Percentiles rank a stretch among this genome's conserved stretches.
phyloP scores from a whole-genome alignment of 1,140 invertebrate species.

The Ostrea edulis region DNA sequence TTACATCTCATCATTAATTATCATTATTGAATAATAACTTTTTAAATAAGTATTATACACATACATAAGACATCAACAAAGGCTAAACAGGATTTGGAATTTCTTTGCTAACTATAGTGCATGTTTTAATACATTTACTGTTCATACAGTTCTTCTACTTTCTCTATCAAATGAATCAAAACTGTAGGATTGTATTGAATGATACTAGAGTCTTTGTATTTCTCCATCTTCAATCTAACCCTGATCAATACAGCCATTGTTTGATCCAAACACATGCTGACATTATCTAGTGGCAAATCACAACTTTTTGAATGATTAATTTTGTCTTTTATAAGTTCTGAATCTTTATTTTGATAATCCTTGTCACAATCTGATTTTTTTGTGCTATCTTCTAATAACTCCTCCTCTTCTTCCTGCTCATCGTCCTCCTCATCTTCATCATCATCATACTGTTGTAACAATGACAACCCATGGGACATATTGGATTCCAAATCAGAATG shows the following conservation, averaged over 20 bases:
- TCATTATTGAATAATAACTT: too few relatives aligned
- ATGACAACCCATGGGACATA: not conserved
- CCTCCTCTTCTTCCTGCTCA: not conserved
- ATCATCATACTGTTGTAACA: constrained; percentile 25
- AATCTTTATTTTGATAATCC: not conserved
- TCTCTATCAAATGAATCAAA: constrained; percentile 9
- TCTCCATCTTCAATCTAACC: constrained; percentile 46
- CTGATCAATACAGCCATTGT: constrained; percentile 48
- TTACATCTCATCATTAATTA: too few relatives aligned
- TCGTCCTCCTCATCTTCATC: constrained; percentile 42
- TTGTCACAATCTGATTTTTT: not conserved
- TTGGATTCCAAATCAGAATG: not conserved
- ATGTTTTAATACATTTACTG: not conserved
- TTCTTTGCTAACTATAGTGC: too few relatives aligned
- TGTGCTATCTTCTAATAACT: not conserved
- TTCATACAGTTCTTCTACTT: constrained; percentile 48
- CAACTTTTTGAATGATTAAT: not conserved
- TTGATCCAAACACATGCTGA: constrained; percentile 35
- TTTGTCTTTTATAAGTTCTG: not conserved
- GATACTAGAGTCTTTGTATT: constrained; percentile 9
- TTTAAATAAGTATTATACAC: too few relatives aligned
- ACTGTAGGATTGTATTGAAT: constrained; percentile 51
- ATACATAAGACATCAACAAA: too few relatives aligned
- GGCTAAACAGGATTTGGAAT: too few relatives aligned
- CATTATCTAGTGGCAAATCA: not conserved